These are phyloP conservation scores for Pygocentrus nattereri DNA, from an alignment of 2,797 vertebrate genomes.

Conservation along the genomic window DNA sequence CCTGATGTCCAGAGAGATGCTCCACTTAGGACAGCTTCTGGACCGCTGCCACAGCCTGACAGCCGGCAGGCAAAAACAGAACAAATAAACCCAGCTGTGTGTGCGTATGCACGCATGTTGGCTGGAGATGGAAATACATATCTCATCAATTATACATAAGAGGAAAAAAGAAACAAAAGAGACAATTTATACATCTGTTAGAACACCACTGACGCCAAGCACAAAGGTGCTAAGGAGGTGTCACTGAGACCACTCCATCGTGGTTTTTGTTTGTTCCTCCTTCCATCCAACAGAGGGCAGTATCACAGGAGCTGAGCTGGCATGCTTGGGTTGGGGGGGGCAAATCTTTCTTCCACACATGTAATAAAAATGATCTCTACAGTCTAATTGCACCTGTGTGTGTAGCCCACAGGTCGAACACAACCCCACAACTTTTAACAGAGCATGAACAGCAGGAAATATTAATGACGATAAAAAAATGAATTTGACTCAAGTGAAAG, in stretches of 20 bases:
- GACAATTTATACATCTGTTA: slow-evolving; percentile 32
- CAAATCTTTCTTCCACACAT: slow-evolving; percentile 8
- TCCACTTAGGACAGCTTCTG: slow-evolving; percentile 37
- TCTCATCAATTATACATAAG: slow-evolving; percentile 47
- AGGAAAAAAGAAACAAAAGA: slow-evolving; percentile 43
- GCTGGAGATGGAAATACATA: slow-evolving; percentile 23
- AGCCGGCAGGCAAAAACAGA: slow-evolving; percentile 29
- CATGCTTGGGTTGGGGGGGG: neutral
- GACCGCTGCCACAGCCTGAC: slow-evolving; percentile 16
- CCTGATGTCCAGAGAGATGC: slow-evolving; percentile 38
- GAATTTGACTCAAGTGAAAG: neutral
- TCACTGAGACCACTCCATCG: neutral
- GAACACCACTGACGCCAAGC: neutral
- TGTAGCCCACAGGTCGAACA: neutral
- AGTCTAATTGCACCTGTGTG: neutral
- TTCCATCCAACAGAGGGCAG: slow-evolving; percentile 66
- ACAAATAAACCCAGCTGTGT: slow-evolving; percentile 32
- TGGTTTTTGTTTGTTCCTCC: neutral
- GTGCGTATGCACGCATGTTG: neutral
- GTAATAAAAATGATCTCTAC: neutral
- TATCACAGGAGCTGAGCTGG: slow-evolving; percentile 54
- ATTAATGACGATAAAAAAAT: no score
- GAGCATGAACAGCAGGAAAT: no score
- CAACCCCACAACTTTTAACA: no score
- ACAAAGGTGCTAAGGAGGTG: slow-evolving; percentile 22